These are phyloP conservation scores for Dendrocincla fuliginosa DNA, from an alignment of 2,797 vertebrate genomes.

Conservation along the genomic window DNA sequence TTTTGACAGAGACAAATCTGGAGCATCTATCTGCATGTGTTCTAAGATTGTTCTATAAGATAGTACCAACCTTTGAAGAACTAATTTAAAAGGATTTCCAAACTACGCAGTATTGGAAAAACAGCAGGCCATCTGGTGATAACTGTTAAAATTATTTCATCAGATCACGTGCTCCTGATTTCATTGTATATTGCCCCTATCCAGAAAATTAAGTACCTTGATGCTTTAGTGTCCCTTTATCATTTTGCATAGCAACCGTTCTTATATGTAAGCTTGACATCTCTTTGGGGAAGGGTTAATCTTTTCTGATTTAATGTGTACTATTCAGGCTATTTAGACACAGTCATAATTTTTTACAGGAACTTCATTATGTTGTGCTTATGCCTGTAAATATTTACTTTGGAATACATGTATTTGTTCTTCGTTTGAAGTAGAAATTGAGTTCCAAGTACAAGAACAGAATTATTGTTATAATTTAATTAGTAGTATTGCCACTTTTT, in stretches of 20 bases:
- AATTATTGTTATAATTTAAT: slow-evolving; percentile 37
- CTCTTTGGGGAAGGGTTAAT: background rate
- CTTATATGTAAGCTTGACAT: background rate
- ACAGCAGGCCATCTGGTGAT: background rate
- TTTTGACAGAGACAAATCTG: background rate
- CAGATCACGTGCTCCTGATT: background rate
- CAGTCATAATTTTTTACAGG: background rate
- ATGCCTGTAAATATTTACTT: background rate
- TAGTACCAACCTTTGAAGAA: background rate
- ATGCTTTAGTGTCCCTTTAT: background rate
- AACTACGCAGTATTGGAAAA: background rate
- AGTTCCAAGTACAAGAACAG: background rate
- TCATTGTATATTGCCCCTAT: background rate
- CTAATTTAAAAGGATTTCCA: background rate
- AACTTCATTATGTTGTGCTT: background rate
- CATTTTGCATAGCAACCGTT: background rate
- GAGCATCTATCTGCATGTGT: background rate
- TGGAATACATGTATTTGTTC: background rate
- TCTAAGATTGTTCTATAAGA: background rate
- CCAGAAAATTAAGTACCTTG: background rate
- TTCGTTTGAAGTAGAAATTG: background rate
- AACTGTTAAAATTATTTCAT: background rate
- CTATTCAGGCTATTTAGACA: background rate
- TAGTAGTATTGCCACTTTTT: background rate
- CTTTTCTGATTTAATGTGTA: background rate